Percentiles rank a stretch among this genome's conserved stretches.
Conservation (phyloP, 2,113 vertebrate genomes). For the Aegotheles bennettii region DNA sequence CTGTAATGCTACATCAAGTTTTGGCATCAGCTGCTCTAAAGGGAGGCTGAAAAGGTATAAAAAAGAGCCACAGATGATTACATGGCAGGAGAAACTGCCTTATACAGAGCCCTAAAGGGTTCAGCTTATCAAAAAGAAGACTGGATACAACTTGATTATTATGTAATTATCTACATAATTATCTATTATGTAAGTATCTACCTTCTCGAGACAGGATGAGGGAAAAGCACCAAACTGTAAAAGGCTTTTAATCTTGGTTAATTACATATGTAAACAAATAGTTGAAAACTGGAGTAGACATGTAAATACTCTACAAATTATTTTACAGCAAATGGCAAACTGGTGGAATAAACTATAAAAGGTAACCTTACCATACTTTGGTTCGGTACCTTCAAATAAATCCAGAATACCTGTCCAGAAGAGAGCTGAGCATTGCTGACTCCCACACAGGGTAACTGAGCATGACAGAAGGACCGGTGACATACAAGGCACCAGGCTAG, state of each 20-base stretch:
- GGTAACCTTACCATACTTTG: not conserved
- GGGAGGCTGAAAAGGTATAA: not conserved
- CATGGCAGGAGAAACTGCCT: not conserved
- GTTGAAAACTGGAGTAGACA: not conserved
- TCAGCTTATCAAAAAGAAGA: not conserved
- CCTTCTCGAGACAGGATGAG: fast-evolving
- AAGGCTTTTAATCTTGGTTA: not conserved
- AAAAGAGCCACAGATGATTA: not conserved
- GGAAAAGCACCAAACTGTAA: not conserved
- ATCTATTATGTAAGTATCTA: not conserved
- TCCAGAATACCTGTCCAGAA: not conserved
- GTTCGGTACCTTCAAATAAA: not conserved
- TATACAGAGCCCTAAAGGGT: not conserved
- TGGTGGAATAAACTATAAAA: not conserved
- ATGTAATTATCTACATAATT: no score
- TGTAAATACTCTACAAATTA: not conserved
- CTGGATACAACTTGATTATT: not conserved
- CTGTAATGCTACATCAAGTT: not conserved
- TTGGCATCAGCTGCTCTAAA: not conserved
- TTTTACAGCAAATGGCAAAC: not conserved
- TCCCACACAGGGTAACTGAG: not conserved
- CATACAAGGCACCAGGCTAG: not conserved
- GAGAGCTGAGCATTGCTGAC: not conserved
- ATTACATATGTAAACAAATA: not conserved
- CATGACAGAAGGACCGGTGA: not conserved